A percentile compares a stretch with the other conserved stretches of the same genome.
phyloP scores from a whole-genome alignment of 2,113 vertebrate genomes.

The Neofelis nebulosa region DNA sequence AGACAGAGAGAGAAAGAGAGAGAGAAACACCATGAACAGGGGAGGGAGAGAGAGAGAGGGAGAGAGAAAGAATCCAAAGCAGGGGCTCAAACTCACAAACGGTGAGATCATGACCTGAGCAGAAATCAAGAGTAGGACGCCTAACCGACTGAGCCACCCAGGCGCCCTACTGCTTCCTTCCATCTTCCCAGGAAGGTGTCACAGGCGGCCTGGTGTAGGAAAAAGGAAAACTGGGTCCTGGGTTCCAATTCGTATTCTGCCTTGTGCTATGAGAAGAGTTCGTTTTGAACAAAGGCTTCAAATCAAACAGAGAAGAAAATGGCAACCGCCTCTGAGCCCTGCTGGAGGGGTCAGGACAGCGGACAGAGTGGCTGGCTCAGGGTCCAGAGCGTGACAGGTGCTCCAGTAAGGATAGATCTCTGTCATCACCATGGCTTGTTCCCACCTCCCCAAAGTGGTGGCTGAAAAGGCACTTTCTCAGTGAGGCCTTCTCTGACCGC shows the following conservation, averaged over 20 bases:
- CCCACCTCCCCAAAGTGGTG: background rate
- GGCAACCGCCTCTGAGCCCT: too few species aligned
- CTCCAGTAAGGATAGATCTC: background rate
- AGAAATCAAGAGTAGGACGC: too few species aligned
- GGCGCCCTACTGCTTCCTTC: background rate
- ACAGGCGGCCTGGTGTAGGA: background rate
- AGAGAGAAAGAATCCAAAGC: too few species aligned
- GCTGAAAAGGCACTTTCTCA: background rate
- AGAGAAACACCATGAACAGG: too few species aligned
- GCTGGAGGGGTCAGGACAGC: background rate
- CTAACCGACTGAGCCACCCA: too few species aligned
- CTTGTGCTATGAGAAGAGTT: background rate
- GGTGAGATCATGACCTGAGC: background rate
- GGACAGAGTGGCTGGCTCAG: fast-evolving
- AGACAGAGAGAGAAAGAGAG: too few species aligned
- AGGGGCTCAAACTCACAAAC: too few species aligned
- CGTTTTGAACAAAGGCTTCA: too few species aligned
- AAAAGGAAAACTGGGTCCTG: background rate
- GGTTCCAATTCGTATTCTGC: background rate
- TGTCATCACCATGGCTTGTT: background rate
- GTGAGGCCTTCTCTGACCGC: background rate
- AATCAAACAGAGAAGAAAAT: background rate
- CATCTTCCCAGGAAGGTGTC: background rate
- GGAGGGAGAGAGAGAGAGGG: too few species aligned
- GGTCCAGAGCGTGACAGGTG: background rate